phyloP scores from a whole-genome alignment of 2,113 vertebrate species.

The Salminus brasiliensis region DNA sequence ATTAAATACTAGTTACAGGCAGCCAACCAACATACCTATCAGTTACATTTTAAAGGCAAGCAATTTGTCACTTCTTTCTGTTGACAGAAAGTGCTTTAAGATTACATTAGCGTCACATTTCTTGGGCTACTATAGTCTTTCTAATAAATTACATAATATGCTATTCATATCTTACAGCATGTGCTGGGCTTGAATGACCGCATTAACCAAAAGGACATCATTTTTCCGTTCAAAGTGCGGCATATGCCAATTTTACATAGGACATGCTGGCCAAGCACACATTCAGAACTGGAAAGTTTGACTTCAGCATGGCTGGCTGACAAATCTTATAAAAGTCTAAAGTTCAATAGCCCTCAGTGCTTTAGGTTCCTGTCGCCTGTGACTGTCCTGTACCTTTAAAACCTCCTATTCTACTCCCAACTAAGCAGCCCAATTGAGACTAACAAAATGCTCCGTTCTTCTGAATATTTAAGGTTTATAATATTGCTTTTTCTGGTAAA shows the following conservation, averaged over 20 bases:
- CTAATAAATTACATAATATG: constrained; percentile 62
- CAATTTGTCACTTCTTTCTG: constrained; percentile 62
- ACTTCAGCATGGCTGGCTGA: constrained; percentile 62
- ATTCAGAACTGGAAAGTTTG: constrained; percentile 61
- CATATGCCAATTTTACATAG: constrained; percentile 48
- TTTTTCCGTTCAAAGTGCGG: not conserved
- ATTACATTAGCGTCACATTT: constrained; percentile 68
- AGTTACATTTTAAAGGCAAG: constrained; percentile 64
- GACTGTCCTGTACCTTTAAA: constrained; percentile 27
- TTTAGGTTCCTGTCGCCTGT: constrained; percentile 42
- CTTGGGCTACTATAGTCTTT: constrained; percentile 59
- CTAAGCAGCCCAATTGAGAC: constrained; percentile 4
- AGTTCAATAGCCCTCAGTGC: constrained; percentile 46
- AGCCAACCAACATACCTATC: constrained; percentile 60
- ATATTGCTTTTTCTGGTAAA: constrained; percentile 24
- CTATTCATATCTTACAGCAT: constrained; percentile 38
- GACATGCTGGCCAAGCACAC: too few relatives aligned
- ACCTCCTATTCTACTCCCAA: constrained; percentile 6
- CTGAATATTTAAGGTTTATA: constrained; percentile 5
- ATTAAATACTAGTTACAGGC: constrained; percentile 77
- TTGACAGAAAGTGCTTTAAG: constrained; percentile 57
- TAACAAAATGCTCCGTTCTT: not conserved
- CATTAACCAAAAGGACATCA: constrained; percentile 25
- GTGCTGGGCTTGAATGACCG: constrained; percentile 37
- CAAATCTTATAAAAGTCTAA: not conserved